Evolutionary conservation across 2,888 invertebrate genomes (phyloP), one percentile per base, ranked within the genome.

Genomic region (Halocaridina rubra): DNA sequence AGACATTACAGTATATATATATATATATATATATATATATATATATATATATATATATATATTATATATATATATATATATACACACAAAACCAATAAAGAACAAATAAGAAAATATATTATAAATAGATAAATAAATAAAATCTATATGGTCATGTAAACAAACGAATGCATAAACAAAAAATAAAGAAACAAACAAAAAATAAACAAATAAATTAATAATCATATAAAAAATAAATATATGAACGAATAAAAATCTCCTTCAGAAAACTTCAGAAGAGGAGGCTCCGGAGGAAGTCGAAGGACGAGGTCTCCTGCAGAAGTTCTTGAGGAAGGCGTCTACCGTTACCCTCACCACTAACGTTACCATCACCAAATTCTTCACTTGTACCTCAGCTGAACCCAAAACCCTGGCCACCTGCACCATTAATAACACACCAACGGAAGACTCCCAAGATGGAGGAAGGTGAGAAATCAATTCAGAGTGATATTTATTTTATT

Each of bases 61-160:
- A 53, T 53, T 53, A 53, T 8, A 53, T 53, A 7, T 53, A 53
- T 8, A 53, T 53, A 53, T 2, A 53, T 39, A 30, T 33, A 74
- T n/a, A 19, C 24, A 74, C 13, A 32, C 33, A 74, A 10, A 74
- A 7, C 8, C 33, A 39, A 1, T 24, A 24, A 57, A 16, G 13
- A 19, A 76, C 24, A 22, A 13, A n/a, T 24, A 53, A 22, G 24
- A 27, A 76, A 27, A 76, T 30, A 76, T 76, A 76, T 76, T 72
- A 32, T 72, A 72, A 19, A 72, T 32, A 72, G 16, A 53, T 53
- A 53, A n/a, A 53, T 53, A 53, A n/a, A 53, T 53, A 53, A n/a
- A n/a, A n/a, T n/a, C n/a, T n/a, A n/a, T n/a, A n/a, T n/a, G n/a
- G n/a, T n/a, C n/a, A n/a, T n/a, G n/a, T n/a, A n/a, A n/a, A n/a